phyloP scores from a whole-genome alignment of 2,888 invertebrate genomes.

The Lasioglossum pauxillum region DNA sequence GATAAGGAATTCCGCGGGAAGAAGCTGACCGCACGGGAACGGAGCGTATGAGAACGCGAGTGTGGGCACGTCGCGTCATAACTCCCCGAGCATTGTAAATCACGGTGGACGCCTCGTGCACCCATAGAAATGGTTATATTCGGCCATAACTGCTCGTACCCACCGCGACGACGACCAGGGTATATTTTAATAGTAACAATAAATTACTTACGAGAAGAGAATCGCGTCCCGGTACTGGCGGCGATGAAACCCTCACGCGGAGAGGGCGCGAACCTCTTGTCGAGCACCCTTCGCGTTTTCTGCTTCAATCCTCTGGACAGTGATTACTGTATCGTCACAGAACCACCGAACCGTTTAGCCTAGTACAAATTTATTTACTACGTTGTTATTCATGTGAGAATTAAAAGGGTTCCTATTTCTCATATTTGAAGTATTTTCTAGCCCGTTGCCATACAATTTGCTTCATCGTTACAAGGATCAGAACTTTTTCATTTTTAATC shows the following conservation, averaged over 20 bases:
- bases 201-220: slow-evolving; percentile 79
- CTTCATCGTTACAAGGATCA: no score
- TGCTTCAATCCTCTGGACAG: neutral
- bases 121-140: slow-evolving; percentile 83
- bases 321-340: neutral
- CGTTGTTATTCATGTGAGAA: neutral
- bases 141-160: slow-evolving; percentile 81
- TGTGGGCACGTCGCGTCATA: slow-evolving; percentile 80
- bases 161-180: slow-evolving; percentile 80
- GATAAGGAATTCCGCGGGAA: slow-evolving; percentile 43
- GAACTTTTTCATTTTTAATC: neutral
- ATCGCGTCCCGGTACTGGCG: slow-evolving; percentile 72
- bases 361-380: neutral
- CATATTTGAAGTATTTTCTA: neutral
- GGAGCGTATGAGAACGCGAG: slow-evolving; percentile 69
- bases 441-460: no score
- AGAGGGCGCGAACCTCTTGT: slow-evolving; percentile 66
- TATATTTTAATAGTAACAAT: slow-evolving; percentile 83
- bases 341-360: neutral
- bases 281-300: slow-evolving; percentile 36
- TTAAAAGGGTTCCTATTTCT: neutral
- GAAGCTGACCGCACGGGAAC: slow-evolving; percentile 53
- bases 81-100: slow-evolving; percentile 82
- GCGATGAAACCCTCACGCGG: slow-evolving; percentile 77
- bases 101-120: slow-evolving; percentile 81